Evolutionary conservation across 2,888 invertebrate genomes (phyloP).

Genomic region (Stenchaetothrips biformis): DNA sequence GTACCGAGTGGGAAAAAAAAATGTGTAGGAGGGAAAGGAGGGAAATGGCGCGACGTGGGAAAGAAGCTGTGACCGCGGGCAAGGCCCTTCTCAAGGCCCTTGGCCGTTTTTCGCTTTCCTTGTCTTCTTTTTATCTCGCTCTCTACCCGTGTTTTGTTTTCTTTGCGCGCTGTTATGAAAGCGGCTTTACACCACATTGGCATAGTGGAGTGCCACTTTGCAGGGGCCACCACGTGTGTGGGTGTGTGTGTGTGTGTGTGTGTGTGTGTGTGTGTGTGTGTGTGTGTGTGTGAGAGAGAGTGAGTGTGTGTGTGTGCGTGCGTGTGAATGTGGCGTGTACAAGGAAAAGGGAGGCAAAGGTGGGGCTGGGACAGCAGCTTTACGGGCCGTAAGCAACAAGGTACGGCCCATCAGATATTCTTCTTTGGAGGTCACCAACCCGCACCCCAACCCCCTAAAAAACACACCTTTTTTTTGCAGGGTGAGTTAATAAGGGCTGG

Average conservation of each 20-base stretch:
- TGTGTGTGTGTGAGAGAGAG: background rate
- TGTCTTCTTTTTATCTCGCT: background rate
- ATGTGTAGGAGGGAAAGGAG: background rate
- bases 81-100: too few relatives aligned
- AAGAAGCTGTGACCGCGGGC: too few relatives aligned
- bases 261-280: background rate
- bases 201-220: slow-evolving; percentile 23
- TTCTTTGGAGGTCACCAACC: background rate
- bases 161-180: slow-evolving; percentile 11
- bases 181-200: slow-evolving; percentile 22
- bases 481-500: background rate
- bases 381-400: slow-evolving; percentile 12
- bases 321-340: too few relatives aligned
- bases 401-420: background rate
- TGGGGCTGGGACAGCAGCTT: background rate
- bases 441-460: background rate
- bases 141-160: background rate
- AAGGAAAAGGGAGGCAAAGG: background rate
- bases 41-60: too few relatives aligned
- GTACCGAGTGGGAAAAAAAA: background rate
- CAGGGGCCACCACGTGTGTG: background rate
- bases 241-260: background rate
- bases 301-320: background rate
- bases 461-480: background rate
- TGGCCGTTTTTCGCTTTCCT: background rate